A percentile compares a stretch with the other conserved stretches of the same genome.
Evolutionary conservation across 2,888 invertebrate genomes (phyloP).

Genomic region (Erannis defoliaria): DNA sequence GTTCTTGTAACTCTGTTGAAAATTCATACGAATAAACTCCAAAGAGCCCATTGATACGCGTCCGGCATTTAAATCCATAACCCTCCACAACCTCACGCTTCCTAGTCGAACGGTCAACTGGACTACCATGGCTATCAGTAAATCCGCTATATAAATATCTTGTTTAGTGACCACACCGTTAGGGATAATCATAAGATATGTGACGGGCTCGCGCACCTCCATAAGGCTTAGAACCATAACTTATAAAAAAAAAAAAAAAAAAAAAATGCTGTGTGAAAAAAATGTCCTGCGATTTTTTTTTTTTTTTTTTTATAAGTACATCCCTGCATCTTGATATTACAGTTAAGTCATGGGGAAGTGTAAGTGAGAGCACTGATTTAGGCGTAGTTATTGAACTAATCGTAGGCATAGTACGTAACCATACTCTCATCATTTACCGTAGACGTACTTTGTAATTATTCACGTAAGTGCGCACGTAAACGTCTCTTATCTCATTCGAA

Average conservation of each 20-base stretch:
- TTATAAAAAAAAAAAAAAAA: too few species aligned
- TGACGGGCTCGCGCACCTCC: slow-evolving; percentile 27
- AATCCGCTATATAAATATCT: not conserved
- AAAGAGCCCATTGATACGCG: too few species aligned
- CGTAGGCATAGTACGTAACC: slow-evolving; percentile 1
- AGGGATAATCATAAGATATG: slow-evolving; percentile 37
- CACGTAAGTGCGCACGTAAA: slow-evolving; percentile 28
- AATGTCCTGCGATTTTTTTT: too few species aligned
- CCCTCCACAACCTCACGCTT: too few species aligned
- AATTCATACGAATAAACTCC: too few species aligned
- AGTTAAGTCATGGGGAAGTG: not conserved
- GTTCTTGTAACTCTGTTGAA: too few species aligned
- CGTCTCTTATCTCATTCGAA: slow-evolving; percentile 24
- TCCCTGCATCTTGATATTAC: not conserved
- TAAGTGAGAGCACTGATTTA: not conserved
- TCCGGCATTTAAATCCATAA: too few species aligned
- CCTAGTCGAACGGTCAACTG: too few species aligned
- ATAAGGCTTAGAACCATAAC: slow-evolving; percentile 9
- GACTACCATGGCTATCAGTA: too few species aligned
- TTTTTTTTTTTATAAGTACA: not conserved
- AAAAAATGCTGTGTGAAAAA: too few species aligned
- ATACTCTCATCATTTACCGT: not conserved
- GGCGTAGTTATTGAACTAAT: not conserved
- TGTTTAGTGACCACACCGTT: slow-evolving; percentile 9
- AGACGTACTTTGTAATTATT: slow-evolving; percentile 21